Base-by-base conservation (phyloP, 1,140 invertebrate species). In the Solenopsis invicta region DNA sequence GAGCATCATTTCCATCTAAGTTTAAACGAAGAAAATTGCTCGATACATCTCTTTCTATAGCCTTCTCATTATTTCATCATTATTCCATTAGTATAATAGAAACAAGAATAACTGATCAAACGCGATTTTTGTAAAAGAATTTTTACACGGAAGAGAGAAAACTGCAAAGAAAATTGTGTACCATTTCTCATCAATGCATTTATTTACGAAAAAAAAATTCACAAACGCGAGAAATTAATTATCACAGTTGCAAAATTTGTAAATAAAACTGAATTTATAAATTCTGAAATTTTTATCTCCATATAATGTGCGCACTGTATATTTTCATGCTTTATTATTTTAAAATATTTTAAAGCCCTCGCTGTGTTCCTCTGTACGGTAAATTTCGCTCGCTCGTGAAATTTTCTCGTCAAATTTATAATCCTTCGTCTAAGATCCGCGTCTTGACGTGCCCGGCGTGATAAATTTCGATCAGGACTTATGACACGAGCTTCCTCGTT, bases 391-490 rank as follows among this genome's bases (percentile, higher is more conserved):
- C n/a, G 29, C 21, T 76, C 9, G 18, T 74, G 37, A 37, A 76
- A 59, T 59, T n/a, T 75, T 8, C 34, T 59, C 34, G 52, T 75
- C n/a, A 34, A 76, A 45, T 76, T 45, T 75, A 75, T 75, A 75
- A 75, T 75, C 54, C 74, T 59, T 45, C 37, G 50, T n/a, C 37
- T 59, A 21, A 76, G 54, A 61, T 76, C 54, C 54, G 21, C 37
- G 13, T 41, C 54, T 59, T 76, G 34, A 76, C 74, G 13, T 61
- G n/a, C 34, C 54, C 12, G 18, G 29, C 29, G 54, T 61, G 74
- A 76, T 61, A 76, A 61, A 76, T 76, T 76, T 76, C 54, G 54
- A 76, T 76, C 34, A 76, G 74, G n/a, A n/a, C 74, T 61, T 76
- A 59, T 76, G 37, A 76, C 34, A 37, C 34, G 34, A 61, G 54